Evolutionary conservation across 1,140 invertebrate genomes (phyloP).

Genomic region (Frieseomelitta varia): DNA sequence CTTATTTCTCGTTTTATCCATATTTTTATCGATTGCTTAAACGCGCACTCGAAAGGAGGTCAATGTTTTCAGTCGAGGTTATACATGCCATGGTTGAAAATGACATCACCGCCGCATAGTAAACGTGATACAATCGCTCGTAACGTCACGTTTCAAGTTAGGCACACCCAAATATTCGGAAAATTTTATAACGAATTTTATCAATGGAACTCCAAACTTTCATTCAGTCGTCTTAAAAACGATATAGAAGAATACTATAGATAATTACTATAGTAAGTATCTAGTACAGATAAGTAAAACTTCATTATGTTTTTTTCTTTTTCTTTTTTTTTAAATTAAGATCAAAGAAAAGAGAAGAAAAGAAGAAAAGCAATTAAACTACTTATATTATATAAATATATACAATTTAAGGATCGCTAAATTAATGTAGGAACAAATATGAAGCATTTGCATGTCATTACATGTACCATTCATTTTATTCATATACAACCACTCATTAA

Average conservation of each 20-base stretch:
- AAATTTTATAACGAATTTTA: not conserved
- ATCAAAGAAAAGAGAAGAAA: not conserved
- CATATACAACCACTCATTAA: not conserved
- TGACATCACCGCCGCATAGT: constrained; percentile 77
- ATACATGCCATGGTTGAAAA: constrained; percentile 46
- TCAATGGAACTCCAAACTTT: not conserved
- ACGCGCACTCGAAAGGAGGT: constrained; percentile 55
- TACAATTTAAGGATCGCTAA: not conserved
- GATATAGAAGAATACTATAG: not conserved
- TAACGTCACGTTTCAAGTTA: constrained; percentile 63
- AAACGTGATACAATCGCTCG: constrained; percentile 73
- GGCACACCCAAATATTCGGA: constrained; percentile 37
- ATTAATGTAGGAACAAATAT: not conserved
- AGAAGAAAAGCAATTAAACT: not conserved
- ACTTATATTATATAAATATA: not conserved
- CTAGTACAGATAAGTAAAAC: not conserved
- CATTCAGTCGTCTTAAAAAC: not conserved
- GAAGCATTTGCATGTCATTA: not conserved
- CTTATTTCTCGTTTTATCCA: constrained; percentile 24
- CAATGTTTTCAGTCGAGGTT: constrained; percentile 76
- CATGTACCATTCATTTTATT: not conserved
- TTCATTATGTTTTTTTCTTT: not conserved
- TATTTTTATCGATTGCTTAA: constrained; percentile 53
- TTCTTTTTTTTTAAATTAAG: not conserved
- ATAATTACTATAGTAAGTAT: not conserved